Percentiles rank a stretch among this genome's conserved stretches.
Evolutionary conservation across 2,797 vertebrate genomes (phyloP).

Genomic region (Podarcis lilfordi): DNA sequence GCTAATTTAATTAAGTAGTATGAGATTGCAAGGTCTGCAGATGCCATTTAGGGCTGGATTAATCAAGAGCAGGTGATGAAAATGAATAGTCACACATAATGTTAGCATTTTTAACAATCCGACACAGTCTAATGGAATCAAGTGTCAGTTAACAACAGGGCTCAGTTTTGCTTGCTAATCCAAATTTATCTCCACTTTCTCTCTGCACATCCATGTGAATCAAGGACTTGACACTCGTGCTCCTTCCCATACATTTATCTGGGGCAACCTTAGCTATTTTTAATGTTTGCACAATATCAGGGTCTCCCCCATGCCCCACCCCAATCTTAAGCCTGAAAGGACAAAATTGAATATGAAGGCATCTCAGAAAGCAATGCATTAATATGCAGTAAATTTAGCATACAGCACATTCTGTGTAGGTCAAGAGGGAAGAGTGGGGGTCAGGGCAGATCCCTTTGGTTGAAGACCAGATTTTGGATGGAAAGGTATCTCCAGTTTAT

Average conservation of each 20-base stretch:
- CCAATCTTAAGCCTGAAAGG: not conserved
- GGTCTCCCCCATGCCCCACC: not conserved
- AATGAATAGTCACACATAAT: constrained; percentile 82
- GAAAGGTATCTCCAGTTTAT: not conserved
- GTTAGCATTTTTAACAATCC: constrained; percentile 79
- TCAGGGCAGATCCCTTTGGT: not conserved
- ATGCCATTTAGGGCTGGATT: constrained; percentile 80
- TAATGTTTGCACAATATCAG: constrained; percentile 38
- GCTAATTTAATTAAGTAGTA: constrained; percentile 88
- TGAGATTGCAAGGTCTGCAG: constrained; percentile 80
- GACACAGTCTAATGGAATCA: constrained; percentile 79
- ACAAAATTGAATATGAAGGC: constrained; percentile 7
- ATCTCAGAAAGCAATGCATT: not conserved
- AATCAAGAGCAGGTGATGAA: constrained; percentile 83
- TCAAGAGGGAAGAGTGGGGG: not conserved
- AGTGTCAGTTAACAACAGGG: constrained; percentile 73
- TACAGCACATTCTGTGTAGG: constrained; percentile 4
- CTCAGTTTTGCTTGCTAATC: constrained; percentile 74
- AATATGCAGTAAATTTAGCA: constrained; percentile 7
- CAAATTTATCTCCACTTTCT: constrained; percentile 67
- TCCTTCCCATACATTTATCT: constrained; percentile 56
- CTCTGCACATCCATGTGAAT: constrained; percentile 58
- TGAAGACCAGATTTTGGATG: not conserved
- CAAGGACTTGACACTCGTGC: constrained; percentile 42
- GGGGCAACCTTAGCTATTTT: constrained; percentile 64